Evolutionary conservation across 2,888 invertebrate species (phyloP).

Genomic region (Aphodius sticticus): DNA sequence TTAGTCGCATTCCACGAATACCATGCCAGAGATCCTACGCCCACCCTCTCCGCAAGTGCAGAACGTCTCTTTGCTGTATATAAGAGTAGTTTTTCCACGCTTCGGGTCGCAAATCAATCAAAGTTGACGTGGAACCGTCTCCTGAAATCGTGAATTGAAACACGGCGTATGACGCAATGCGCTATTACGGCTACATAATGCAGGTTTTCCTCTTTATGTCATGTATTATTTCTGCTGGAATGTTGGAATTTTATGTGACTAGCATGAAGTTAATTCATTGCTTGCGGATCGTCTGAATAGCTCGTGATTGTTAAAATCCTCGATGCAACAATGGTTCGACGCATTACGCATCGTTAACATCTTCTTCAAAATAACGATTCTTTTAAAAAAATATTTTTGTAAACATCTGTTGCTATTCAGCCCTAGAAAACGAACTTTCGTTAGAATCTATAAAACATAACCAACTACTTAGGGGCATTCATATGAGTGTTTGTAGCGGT

Average conservation of each 20-base stretch:
- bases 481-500: too few species aligned
- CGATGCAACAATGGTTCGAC: too few species aligned
- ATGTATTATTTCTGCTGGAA: not conserved
- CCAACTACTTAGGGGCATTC: too few species aligned
- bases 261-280: not conserved
- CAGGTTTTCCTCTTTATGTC: not conserved
- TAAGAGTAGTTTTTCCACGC: not conserved
- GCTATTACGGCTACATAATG: not conserved
- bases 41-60: conserved; percentile 17
- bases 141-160: not conserved
- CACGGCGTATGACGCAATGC: not conserved
- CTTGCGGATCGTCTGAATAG: not conserved
- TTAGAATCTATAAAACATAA: too few species aligned
- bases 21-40: conserved; percentile 28
- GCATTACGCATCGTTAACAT: too few species aligned
- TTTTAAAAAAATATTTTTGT: too few species aligned
- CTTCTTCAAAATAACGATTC: too few species aligned
- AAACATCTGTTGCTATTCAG: too few species aligned
- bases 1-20: conserved; percentile 32
- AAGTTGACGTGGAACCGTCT: not conserved
- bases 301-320: too few species aligned
- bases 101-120: not conserved
- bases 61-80: not conserved
- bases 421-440: too few species aligned
- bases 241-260: not conserved